phyloP scores from a whole-genome alignment of 2,888 invertebrate species.

The Norana najaformis region DNA sequence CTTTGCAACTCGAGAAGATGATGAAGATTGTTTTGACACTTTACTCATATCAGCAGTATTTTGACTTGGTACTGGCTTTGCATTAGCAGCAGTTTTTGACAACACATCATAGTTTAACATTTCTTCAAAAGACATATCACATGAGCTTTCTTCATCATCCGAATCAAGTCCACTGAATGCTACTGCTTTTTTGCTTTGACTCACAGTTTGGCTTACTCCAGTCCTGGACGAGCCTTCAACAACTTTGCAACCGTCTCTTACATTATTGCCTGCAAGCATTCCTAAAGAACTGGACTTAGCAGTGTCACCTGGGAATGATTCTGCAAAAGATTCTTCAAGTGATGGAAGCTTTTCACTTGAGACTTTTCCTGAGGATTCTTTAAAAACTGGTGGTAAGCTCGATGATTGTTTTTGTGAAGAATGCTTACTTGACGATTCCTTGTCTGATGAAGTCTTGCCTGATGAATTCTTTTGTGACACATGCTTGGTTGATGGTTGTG shows the following conservation, averaged over 20 bases:
- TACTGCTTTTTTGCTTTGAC: background rate
- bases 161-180: background rate
- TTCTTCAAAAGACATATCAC: background rate
- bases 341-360: background rate
- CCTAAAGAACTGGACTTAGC: background rate
- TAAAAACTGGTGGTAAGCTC: constrained; percentile 3
- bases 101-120: background rate
- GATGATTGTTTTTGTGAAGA: background rate
- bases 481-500: background rate
- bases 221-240: background rate
- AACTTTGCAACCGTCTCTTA: background rate
- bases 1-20: background rate
- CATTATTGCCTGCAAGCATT: background rate
- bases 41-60: background rate
- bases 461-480: background rate
- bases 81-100: background rate
- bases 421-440: background rate
- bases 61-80: background rate
- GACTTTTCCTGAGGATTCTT: background rate
- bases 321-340: background rate
- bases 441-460: background rate
- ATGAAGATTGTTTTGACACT: no score
- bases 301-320: constrained; percentile 13
- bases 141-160: background rate
- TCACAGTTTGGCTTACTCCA: background rate